Conservation (phyloP, 2,113 vertebrate species). For the Psophia crepitans region DNA sequence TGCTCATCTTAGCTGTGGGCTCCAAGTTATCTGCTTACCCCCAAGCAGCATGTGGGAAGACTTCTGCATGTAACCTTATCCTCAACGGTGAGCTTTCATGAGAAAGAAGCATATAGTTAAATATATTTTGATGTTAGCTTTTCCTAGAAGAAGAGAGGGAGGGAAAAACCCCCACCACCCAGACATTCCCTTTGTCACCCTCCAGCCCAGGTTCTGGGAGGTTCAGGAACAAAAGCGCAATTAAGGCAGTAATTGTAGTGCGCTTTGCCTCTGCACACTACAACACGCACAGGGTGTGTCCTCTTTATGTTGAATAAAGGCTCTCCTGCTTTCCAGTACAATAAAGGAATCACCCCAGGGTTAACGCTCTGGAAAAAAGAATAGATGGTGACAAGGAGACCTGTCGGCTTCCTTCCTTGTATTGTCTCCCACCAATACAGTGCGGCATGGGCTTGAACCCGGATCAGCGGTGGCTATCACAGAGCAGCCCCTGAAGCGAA, state of each 20-base stretch:
- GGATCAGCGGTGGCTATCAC: background rate
- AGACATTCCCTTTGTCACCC: background rate
- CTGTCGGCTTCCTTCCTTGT: background rate
- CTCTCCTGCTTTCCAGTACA: background rate
- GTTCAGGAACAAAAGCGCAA: background rate
- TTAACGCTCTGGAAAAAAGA: background rate
- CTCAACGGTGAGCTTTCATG: fast-evolving
- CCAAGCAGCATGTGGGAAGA: background rate
- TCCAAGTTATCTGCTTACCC: background rate
- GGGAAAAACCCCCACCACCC: background rate
- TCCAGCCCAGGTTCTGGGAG: fast-evolving
- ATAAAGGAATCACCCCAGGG: background rate
- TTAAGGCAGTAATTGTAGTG: background rate
- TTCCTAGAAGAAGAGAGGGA: background rate
- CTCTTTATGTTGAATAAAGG: background rate
- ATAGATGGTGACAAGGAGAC: background rate
- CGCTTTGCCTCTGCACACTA: background rate
- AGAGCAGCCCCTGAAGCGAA: background rate
- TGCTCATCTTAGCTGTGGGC: background rate
- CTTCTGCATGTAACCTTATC: background rate
- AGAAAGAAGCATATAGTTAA: background rate
- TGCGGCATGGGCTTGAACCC: background rate
- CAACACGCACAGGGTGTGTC: conserved; percentile 5
- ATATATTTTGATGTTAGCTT: background rate
- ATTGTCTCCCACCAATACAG: background rate